Conservation (phyloP, 2,113 vertebrate species). For the Python bivittatus region DNA sequence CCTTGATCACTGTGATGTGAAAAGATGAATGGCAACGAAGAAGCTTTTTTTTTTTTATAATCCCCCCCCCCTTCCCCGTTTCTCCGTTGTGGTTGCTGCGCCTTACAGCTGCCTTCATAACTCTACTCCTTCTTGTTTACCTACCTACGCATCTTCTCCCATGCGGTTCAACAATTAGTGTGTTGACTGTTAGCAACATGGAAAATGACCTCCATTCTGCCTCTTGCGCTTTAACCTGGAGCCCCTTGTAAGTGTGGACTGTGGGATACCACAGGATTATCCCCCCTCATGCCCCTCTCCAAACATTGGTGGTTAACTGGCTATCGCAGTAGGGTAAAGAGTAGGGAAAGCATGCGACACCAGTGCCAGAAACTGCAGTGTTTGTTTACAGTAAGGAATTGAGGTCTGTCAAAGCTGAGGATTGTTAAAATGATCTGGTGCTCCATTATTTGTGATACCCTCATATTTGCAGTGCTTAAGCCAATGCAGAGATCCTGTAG, state of each 20-base stretch:
- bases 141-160: not conserved
- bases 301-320: not conserved
- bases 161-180: not conserved
- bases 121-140: conserved; percentile 2
- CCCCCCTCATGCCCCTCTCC: not conserved
- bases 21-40: not conserved
- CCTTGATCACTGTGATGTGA: not conserved
- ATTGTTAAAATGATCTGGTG: not conserved
- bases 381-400: not conserved
- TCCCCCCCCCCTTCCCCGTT: too few species aligned
- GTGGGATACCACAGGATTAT: not conserved
- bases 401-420: not conserved
- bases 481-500: not conserved
- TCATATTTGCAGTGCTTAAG: not conserved
- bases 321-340: not conserved
- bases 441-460: not conserved
- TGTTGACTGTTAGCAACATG: not conserved
- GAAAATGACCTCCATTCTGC: too few species aligned
- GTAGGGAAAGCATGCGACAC: not conserved
- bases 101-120: not conserved
- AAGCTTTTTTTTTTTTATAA: not conserved
- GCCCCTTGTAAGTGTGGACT: not conserved
- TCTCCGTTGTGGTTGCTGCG: too few species aligned
- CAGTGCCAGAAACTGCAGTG: not conserved
- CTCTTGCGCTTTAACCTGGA: not conserved